phyloP scores from a whole-genome alignment of 2,797 vertebrate genomes.

The Masticophis lateralis region DNA sequence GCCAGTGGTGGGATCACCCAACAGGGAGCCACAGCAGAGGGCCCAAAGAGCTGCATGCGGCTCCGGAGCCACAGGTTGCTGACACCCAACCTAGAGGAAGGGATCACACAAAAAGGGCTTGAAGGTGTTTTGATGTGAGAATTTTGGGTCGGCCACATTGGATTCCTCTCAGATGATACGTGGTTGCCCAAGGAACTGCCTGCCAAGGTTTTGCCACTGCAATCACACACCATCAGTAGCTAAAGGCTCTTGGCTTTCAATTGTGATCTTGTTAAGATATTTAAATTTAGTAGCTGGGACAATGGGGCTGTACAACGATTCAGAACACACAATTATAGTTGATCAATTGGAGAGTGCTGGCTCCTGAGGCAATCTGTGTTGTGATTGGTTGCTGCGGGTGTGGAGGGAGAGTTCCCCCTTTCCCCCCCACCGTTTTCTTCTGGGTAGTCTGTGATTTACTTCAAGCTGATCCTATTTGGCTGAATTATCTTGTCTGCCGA shows the following conservation, averaged over 20 bases:
- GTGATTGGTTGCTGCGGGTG: not conserved
- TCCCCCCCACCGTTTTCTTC: not conserved
- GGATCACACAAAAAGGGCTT: not conserved
- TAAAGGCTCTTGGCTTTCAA: conserved; percentile 24
- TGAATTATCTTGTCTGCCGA: not conserved
- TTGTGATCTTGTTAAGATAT: not conserved
- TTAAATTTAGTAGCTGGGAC: not conserved
- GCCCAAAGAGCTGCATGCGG: too few relatives aligned
- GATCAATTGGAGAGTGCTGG: not conserved
- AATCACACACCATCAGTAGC: conserved; percentile 41
- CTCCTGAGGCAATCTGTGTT: not conserved
- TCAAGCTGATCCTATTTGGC: not conserved
- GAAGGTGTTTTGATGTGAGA: not conserved
- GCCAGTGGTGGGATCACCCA: too few relatives aligned
- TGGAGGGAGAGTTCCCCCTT: not conserved
- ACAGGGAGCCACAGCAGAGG: too few relatives aligned
- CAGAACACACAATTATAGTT: not conserved
- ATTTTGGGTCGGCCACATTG: not conserved
- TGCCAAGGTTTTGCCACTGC: conserved; percentile 58
- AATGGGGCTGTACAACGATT: not conserved
- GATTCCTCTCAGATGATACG: not conserved
- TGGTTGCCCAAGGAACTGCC: conserved; percentile 13
- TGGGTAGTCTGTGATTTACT: not conserved
- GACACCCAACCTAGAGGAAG: not conserved
- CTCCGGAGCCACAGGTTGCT: too few relatives aligned